Conservation (phyloP, 1,140 invertebrate genomes). For the Anastrepha ludens region DNA sequence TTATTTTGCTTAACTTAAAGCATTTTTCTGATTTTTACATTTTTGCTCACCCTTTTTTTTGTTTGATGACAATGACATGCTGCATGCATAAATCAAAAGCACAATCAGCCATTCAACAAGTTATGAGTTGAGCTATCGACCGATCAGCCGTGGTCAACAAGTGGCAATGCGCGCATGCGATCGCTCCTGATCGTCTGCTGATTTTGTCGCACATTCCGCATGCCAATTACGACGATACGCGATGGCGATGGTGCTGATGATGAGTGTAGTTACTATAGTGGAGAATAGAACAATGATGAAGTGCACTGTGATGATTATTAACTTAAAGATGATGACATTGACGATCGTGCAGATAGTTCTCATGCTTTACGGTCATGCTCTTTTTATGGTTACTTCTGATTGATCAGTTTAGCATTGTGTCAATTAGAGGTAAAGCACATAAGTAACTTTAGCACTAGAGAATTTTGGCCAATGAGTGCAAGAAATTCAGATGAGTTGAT, state of each 20-base stretch:
- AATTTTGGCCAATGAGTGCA: neutral
- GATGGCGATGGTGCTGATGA: neutral
- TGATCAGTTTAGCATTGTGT: conserved; percentile 32
- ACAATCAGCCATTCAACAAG: conserved; percentile 19
- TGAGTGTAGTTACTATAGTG: neutral
- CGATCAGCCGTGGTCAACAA: conserved; percentile 1
- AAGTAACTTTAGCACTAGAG: neutral
- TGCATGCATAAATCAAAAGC: conserved; percentile 53
- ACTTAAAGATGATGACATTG: neutral
- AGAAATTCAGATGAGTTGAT: too few relatives aligned
- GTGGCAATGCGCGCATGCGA: neutral
- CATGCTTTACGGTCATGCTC: neutral
- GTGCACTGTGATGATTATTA: neutral
- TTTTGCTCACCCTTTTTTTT: neutral
- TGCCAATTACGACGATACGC: conserved; percentile 9
- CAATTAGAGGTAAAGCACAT: neutral
- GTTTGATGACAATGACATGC: conserved; percentile 2
- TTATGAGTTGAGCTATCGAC: neutral
- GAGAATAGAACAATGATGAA: neutral
- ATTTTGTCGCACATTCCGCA: conserved; percentile 48
- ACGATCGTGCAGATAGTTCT: neutral
- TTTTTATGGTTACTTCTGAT: conserved; percentile 4
- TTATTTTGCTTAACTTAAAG: neutral
- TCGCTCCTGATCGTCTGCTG: conserved; percentile 28
- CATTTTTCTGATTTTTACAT: conserved; percentile 11